Conservation (phyloP, 2,888 invertebrate species). For the Gandaritis pyraliata region DNA sequence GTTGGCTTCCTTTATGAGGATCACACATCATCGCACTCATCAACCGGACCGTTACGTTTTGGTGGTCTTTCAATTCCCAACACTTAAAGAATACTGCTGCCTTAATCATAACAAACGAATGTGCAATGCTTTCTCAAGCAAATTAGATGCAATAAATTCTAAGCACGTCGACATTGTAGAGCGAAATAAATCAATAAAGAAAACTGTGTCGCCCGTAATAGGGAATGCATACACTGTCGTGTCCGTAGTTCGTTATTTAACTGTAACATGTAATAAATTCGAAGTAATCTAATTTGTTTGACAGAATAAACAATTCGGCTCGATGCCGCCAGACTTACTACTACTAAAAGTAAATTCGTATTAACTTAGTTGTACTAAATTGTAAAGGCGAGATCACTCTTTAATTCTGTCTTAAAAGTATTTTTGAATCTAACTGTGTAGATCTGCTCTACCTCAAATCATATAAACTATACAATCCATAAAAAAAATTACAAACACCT, state of each 20-base stretch:
- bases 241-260: slow-evolving; percentile 63
- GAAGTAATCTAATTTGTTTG: slow-evolving; percentile 60
- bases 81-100: slow-evolving; percentile 35
- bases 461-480: not conserved
- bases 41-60: slow-evolving; percentile 36
- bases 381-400: not conserved
- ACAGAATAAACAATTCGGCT: slow-evolving; percentile 19
- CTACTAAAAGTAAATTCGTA: not conserved
- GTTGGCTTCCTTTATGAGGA: slow-evolving; percentile 9
- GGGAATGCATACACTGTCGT: slow-evolving; percentile 53
- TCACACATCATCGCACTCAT: slow-evolving; percentile 20
- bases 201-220: slow-evolving; percentile 64
- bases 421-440: not conserved
- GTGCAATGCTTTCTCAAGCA: slow-evolving; percentile 42
- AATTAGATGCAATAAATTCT: slow-evolving; percentile 51
- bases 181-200: slow-evolving; percentile 69
- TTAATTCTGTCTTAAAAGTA: not conserved
- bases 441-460: not conserved
- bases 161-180: slow-evolving; percentile 46
- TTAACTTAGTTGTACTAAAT: too few species aligned
- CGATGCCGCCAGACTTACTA: not conserved
- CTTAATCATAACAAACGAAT: slow-evolving; percentile 42
- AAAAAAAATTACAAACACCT: not conserved
- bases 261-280: slow-evolving; percentile 69
- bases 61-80: slow-evolving; percentile 42